Evolutionary conservation across 2,797 vertebrate genomes (phyloP), one percentile per base, ranked within the genome.

Genomic region (Bradypodion ventrale): DNA sequence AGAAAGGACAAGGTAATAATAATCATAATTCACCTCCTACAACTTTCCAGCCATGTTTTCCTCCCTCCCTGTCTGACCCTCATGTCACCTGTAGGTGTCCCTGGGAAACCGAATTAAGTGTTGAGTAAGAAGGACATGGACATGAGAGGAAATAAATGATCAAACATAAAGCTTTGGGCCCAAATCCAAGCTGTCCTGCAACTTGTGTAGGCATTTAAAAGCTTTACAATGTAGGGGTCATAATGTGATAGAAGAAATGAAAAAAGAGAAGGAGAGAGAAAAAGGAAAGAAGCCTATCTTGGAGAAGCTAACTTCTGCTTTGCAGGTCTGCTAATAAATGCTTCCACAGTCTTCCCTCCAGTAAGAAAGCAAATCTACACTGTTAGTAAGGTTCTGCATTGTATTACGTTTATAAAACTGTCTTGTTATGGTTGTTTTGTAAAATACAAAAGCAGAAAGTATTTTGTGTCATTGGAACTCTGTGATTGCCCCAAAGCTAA

Each of bases 381-480:
- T 91, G 91, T 94, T 94, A 94, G 90, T 88, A 85, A 87, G 88
- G 93, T 91, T 93, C 92, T 91, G 82, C 88, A 82, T 91, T 87
- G 87, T 84, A 85, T 79, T 84, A 83, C 65, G 32, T 70, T 70
- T 27, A 6, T 59, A 86, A 94, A 85, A 80, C 66, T 13, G 15
- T 8, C 6, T 52, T 52, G 9, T 52, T 52, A 52, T 56, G 4
- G 2, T 44, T 63, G n/a, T n/a, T 7, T 32, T 91, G 89, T 94
- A 94, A 93, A 92, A 94, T 91, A 94, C 93, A 92, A 93, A 95
- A 94, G 94, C 93, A 93, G 87, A 84, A 87, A 89, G 86, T 83
- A 75, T 75, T 81, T 70, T 78, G 73, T 65, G 12, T 86, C 90
- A 78, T 81, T 78, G 60, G 60, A 56, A 88, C 90, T 90, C 89